Percentiles rank a stretch among this genome's conserved stretches.
Conservation (phyloP, 2,888 invertebrate species). For the Drosophila borborema region DNA sequence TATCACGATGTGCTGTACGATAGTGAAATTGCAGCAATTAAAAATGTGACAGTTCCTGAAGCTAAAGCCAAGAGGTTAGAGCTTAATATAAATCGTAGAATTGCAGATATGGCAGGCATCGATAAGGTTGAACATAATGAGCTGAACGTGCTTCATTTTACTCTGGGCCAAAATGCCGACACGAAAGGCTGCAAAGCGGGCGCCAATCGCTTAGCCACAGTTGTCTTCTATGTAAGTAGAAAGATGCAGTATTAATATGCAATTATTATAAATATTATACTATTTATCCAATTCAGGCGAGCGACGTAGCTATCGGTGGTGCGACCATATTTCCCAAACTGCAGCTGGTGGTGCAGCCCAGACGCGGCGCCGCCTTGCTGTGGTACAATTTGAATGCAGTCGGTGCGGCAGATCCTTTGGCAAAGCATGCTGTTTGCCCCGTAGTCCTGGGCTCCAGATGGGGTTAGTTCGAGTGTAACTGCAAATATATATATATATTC, state of each 20-base stretch:
- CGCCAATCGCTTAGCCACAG: slow-evolving; percentile 32
- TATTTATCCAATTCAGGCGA: slow-evolving; percentile 27
- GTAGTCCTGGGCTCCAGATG: slow-evolving; percentile 50
- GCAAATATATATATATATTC: not conserved
- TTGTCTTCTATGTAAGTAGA: slow-evolving; percentile 41
- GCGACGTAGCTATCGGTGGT: slow-evolving; percentile 50
- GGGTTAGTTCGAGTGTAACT: slow-evolving; percentile 35
- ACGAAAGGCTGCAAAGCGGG: not conserved
- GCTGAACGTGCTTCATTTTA: slow-evolving; percentile 36
- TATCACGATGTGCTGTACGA: slow-evolving; percentile 48
- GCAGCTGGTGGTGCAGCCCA: slow-evolving; percentile 28
- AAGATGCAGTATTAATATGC: not conserved
- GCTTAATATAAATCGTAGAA: slow-evolving; percentile 10
- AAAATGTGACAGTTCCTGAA: not conserved
- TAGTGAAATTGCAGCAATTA: slow-evolving; percentile 28
- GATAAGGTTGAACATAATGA: slow-evolving; percentile 11
- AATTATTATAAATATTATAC: not conserved
- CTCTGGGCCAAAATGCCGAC: slow-evolving; percentile 32
- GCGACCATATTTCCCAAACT: slow-evolving; percentile 49
- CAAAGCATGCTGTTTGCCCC: slow-evolving; percentile 47
- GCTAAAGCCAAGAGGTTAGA: not conserved
- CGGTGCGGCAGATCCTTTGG: slow-evolving; percentile 11
- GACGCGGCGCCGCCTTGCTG: slow-evolving; percentile 39
- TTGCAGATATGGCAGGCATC: slow-evolving; percentile 35
- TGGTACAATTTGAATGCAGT: slow-evolving; percentile 44